Base-by-base conservation (phyloP, 2,888 invertebrate species). In the Craniophora ligustri region DNA sequence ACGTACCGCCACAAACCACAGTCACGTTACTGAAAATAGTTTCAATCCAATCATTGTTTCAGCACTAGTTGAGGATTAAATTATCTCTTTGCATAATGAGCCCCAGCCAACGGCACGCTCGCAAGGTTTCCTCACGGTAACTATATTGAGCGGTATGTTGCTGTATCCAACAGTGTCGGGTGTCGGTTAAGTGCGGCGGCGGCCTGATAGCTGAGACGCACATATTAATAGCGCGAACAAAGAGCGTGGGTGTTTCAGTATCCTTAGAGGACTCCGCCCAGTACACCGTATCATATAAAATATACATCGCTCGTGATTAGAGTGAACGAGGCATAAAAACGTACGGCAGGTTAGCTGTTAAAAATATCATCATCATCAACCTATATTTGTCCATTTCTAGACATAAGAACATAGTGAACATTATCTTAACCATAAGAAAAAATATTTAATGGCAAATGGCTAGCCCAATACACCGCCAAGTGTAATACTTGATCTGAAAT, bases 121-220 rank as follows among this genome's bases (percentile, higher is more conserved):
- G 30, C n/a, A 21, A 42, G n/a, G 14, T 21, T 21, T 7, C 32
- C 7, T 14, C n/a, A 2, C 10, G 14, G 15, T 41, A 42, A 14
- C 21, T 42, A 28, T 16, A 40, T 40, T 13, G 28, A 36, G 42
- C 26, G 11, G 34, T 40, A 28, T 28, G 14, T 30, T 44, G 36
- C 40, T 23, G 28, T 32, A 45, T 31, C 42, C 26, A 47, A 53
- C 21, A 21, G 32, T 32, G 42, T 60, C 21, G 23, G 18, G 62
- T 41, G 42, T 18, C 11, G 7, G 11, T 44, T 67, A 64, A 67
- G 67, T 67, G 61, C 23, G 59, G 38, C 23, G 30, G 40, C 30
- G 31, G 28, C 15, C 32, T 31, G 35, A 31, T 34, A 45, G 30
- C 16, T 23, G 35, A 28, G 39, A 28, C 3, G 35, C 28, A 21